Conservation (phyloP, 2,888 invertebrate species). For the Apodemia hepburni region DNA sequence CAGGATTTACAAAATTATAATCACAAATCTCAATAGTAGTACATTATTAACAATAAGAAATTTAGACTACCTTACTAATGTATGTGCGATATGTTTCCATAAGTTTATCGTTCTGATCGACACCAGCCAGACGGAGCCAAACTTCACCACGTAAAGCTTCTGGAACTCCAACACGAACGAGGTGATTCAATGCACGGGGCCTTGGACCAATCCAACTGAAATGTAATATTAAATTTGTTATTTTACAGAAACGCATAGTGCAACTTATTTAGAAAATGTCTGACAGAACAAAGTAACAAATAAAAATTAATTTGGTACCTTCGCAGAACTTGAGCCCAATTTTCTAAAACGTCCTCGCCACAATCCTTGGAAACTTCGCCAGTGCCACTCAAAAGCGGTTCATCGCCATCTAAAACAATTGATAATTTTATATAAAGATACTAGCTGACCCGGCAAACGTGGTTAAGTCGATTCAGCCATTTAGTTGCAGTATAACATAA, state of each 20-base stretch:
- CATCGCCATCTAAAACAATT: constrained; percentile 87
- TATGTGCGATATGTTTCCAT: constrained; percentile 96
- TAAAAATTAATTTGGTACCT: constrained; percentile 63
- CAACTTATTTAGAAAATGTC: too few relatives aligned
- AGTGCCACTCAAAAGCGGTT: constrained; percentile 97
- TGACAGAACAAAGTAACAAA: too few relatives aligned
- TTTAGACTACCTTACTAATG: constrained; percentile 88
- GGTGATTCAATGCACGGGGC: constrained; percentile 90
- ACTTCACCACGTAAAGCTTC: constrained; percentile 98
- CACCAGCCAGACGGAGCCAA: constrained; percentile 96
- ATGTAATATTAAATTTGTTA: neutral
- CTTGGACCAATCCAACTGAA: constrained; percentile 82
- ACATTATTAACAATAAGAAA: neutral
- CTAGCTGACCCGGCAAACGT: too few relatives aligned
- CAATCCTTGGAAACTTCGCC: constrained; percentile 98
- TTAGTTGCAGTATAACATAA: too few relatives aligned
- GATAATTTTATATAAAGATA: too few relatives aligned
- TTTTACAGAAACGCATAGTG: neutral
- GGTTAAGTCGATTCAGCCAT: too few relatives aligned
- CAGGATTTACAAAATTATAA: too few relatives aligned
- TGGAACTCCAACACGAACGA: constrained; percentile 94
- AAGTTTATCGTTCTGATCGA: constrained; percentile 90
- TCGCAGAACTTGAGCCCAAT: constrained; percentile 94
- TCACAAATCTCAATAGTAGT: neutral
- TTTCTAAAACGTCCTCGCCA: constrained; percentile 93